phyloP scores from a whole-genome alignment of 2,797 vertebrate genomes.

The Anniella stebbinsi region DNA sequence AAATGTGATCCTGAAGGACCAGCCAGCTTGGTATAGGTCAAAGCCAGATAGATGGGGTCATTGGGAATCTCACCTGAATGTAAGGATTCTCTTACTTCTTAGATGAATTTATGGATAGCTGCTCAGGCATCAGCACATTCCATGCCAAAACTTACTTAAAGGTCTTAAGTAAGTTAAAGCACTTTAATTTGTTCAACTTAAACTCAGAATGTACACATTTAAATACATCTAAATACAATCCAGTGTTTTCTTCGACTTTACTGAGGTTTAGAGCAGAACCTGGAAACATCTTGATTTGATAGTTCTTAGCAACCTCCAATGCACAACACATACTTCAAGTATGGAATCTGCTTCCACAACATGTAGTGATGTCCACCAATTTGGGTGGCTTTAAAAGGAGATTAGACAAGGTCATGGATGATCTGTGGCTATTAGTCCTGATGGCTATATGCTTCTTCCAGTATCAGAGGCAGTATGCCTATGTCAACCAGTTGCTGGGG shows the following conservation, averaged over 20 bases:
- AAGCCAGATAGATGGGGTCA: neutral
- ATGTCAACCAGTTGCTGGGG: no score
- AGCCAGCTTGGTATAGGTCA: neutral
- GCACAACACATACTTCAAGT: no score
- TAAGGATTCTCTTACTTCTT: neutral
- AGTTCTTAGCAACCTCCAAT: neutral
- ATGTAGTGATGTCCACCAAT: no score
- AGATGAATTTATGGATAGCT: neutral
- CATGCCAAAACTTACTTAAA: neutral
- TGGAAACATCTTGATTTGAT: neutral
- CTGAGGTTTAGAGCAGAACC: neutral
- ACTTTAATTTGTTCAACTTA: neutral
- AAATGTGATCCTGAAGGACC: neutral
- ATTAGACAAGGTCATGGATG: no score
- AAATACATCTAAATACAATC: neutral
- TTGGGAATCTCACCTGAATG: neutral
- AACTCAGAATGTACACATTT: neutral
- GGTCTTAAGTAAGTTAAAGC: neutral
- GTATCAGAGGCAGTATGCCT: neutral
- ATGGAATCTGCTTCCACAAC: no score
- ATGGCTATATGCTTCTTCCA: neutral
- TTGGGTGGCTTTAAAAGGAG: no score
- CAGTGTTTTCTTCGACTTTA: neutral
- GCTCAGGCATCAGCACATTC: neutral
- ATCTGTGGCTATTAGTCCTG: no score